phyloP scores from a whole-genome alignment of 2,113 vertebrate species.

The Silurus meridionalis region DNA sequence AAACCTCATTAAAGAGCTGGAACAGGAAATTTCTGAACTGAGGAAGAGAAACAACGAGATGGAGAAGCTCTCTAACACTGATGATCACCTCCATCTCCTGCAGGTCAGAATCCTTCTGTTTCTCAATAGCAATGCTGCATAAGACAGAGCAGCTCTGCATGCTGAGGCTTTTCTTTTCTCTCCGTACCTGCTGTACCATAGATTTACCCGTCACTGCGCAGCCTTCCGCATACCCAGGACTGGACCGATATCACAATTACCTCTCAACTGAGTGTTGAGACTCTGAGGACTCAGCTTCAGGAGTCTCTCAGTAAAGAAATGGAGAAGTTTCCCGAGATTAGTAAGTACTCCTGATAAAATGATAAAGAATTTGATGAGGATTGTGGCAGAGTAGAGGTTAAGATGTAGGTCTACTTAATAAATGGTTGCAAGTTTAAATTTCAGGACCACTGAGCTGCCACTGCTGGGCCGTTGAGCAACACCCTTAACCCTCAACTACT shows the following conservation, averaged over 20 bases:
- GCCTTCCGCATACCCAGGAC: not conserved
- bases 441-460: too few relatives aligned
- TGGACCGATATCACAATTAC: not conserved
- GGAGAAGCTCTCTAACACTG: slow-evolving; percentile 1
- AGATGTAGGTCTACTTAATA: not conserved
- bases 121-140: slow-evolving; percentile 14
- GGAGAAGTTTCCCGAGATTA: not conserved
- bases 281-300: not conserved
- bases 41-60: not conserved
- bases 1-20: not conserved
- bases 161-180: slow-evolving; percentile 11
- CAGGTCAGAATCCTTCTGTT: not conserved
- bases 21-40: not conserved
- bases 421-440: not conserved
- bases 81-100: not conserved
- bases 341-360: not conserved
- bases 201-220: not conserved
- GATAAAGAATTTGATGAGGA: not conserved
- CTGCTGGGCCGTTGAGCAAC: too few relatives aligned
- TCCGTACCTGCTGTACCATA: not conserved
- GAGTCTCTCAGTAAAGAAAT: not conserved
- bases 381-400: not conserved
- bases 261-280: not conserved
- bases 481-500: too few relatives aligned
- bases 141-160: slow-evolving; percentile 6